phyloP scores from a whole-genome alignment of 2,888 invertebrate species.

The Limnephilus marmoratus region DNA sequence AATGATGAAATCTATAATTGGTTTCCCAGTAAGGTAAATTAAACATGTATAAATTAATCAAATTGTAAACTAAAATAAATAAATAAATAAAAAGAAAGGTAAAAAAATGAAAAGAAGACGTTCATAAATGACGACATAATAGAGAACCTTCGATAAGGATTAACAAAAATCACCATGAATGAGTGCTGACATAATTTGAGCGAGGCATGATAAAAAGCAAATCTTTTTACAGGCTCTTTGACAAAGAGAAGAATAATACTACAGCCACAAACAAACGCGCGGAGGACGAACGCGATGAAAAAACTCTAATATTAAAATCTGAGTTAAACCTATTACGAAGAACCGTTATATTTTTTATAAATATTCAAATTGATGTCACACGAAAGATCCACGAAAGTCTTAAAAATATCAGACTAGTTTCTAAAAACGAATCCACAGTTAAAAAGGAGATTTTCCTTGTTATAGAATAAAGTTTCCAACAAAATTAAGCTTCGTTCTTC shows the following conservation, averaged over 20 bases:
- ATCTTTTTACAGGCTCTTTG: too few relatives aligned
- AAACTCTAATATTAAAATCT: neutral
- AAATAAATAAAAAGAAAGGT: too few relatives aligned
- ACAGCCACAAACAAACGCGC: too few relatives aligned
- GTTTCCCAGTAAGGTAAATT: too few relatives aligned
- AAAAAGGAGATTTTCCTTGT: neutral
- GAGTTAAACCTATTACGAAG: neutral
- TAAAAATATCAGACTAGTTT: neutral
- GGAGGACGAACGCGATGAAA: neutral
- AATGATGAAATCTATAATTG: too few relatives aligned
- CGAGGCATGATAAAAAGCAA: too few relatives aligned
- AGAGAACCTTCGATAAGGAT: neutral
- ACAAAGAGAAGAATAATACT: too few relatives aligned
- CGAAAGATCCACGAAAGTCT: neutral
- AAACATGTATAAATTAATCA: too few relatives aligned
- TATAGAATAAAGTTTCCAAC: slow-evolving; percentile 25
- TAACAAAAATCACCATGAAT: neutral
- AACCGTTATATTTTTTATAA: neutral
- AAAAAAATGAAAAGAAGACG: neutral
- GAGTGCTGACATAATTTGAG: too few relatives aligned
- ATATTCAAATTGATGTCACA: neutral
- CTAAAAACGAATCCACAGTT: neutral
- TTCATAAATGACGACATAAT: neutral
- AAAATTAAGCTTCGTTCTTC: slow-evolving; percentile 38
- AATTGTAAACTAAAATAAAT: too few relatives aligned